Base-by-base conservation (phyloP, 2,797 vertebrate genomes). In the Morelia viridis region DNA sequence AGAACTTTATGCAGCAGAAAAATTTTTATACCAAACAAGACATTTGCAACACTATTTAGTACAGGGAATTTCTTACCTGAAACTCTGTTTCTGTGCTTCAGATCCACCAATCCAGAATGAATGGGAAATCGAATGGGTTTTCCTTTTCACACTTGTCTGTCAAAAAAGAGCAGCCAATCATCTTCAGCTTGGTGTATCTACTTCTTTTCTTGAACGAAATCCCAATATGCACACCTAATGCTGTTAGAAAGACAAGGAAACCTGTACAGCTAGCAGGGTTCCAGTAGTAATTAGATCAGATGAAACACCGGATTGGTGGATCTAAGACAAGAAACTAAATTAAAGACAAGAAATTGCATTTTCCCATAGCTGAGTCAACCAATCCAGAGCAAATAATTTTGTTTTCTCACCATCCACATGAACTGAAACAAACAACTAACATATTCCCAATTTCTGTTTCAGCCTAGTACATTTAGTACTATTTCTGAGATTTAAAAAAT, bases 141-240 rank as follows among this genome's bases (percentile, higher is more conserved):
- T 97, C 97, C 97, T 97, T 97, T 97, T 98, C 97, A 98, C 97
- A 97, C 97, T 98, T 97, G 97, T 98, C 97, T 98, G 97, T 98
- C 97, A 97, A 97, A 97, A 98, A 97, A 98, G 97, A 97, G 97
- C 97, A 97, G 97, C 96, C 97, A 97, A 97, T 97, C 97, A 98
- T 97, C 97, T 97, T 97, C 97, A 97, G 97, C 96, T 97, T 98
- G 97, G 96, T 93, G 97, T 95, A 97, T 91, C 97, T 97, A 98
- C 96, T 96, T 95, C 96, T 96, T 96, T 96, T 96, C 96, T 97
- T 97, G 97, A 97, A 5, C 96, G 97, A 97, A 96, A 97, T 97
- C 96, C 97, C 96, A 94, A 97, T 96, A 97, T 31, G 96, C 94
- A 97, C 95, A 97, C 96, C 97, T 97, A 97, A 92, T 64, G 95